These are phyloP conservation scores for Ooceraea biroi DNA, from an alignment of 1,140 invertebrate genomes.

Conservation along the genomic window DNA sequence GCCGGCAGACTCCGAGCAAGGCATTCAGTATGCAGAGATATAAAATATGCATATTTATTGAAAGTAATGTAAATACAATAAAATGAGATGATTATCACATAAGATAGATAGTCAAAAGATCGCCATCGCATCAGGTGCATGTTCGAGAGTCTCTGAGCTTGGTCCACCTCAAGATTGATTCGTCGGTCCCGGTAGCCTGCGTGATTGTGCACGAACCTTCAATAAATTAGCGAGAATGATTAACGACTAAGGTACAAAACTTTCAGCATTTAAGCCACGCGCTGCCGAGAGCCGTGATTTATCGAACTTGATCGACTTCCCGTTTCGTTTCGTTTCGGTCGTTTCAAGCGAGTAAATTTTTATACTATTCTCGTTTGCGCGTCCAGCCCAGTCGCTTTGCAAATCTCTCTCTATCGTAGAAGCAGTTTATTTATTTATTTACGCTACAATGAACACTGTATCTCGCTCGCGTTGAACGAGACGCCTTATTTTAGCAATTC, in stretches of 20 bases:
- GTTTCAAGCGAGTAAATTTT: no score
- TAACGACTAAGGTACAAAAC: slow-evolving; percentile 44
- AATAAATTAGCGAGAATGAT: slow-evolving; percentile 23
- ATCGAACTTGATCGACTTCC: slow-evolving; percentile 48
- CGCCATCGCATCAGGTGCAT: slow-evolving; percentile 57
- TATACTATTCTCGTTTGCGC: no score
- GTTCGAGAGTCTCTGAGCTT: slow-evolving; percentile 51
- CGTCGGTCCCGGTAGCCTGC: slow-evolving; percentile 1
- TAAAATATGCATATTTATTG: slow-evolving; percentile 77
- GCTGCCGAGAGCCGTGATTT: slow-evolving; percentile 17
- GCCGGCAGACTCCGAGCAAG: slow-evolving; percentile 8
- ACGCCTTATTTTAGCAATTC: slow-evolving; percentile 19
- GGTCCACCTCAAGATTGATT: slow-evolving; percentile 36
- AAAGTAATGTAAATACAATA: slow-evolving; percentile 75
- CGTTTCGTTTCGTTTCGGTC: background rate
- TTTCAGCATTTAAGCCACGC: slow-evolving; percentile 21
- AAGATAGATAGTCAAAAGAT: slow-evolving; percentile 65
- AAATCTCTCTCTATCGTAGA: slow-evolving; percentile 47
- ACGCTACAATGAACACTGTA: slow-evolving; percentile 46
- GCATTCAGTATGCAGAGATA: slow-evolving; percentile 60
- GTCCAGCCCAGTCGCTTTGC: slow-evolving; percentile 57
- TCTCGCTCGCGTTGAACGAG: background rate
- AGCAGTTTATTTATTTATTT: slow-evolving; percentile 52
- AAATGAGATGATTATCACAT: slow-evolving; percentile 60
- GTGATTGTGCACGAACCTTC: slow-evolving; percentile 12